Evolutionary conservation across 2,888 invertebrate genomes (phyloP).

Genomic region (Drosophila mettleri): DNA sequence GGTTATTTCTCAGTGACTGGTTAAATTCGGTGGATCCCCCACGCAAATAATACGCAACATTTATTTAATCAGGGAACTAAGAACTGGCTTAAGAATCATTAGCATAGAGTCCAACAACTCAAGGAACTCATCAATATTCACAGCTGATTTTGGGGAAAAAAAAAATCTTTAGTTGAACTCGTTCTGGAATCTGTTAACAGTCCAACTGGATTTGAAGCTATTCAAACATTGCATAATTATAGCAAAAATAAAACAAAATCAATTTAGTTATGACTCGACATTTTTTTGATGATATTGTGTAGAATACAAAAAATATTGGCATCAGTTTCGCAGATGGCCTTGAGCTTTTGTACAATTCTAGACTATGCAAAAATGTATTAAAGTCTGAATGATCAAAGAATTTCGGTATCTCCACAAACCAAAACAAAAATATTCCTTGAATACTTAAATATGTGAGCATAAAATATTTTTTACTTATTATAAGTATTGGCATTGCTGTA

Average conservation of each 20-base stretch:
- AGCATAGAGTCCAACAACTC: conserved; percentile 5
- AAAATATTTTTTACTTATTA: not conserved
- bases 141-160: conserved; percentile 4
- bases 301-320: conserved; percentile 9
- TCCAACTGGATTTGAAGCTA: conserved; percentile 11
- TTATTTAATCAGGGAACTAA: not conserved
- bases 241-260: conserved; percentile 20
- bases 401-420: not conserved
- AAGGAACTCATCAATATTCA: conserved; percentile 13
- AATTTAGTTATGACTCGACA: conserved; percentile 42
- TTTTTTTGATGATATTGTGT: conserved; percentile 8
- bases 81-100: conserved; percentile 20
- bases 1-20: not conserved
- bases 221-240: conserved; percentile 50
- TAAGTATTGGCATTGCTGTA: too few species aligned
- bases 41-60: conserved; percentile 5
- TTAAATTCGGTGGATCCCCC: conserved; percentile 28
- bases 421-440: not conserved
- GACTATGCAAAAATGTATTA: not conserved
- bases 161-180: conserved; percentile 47
- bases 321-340: conserved; percentile 15
- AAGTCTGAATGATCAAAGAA: not conserved
- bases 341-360: conserved; percentile 8
- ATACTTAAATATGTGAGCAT: not conserved
- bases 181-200: conserved; percentile 41